Evolutionary conservation across 1,140 invertebrate genomes (phyloP).

Genomic region (Holcopasites calliopsidis): DNA sequence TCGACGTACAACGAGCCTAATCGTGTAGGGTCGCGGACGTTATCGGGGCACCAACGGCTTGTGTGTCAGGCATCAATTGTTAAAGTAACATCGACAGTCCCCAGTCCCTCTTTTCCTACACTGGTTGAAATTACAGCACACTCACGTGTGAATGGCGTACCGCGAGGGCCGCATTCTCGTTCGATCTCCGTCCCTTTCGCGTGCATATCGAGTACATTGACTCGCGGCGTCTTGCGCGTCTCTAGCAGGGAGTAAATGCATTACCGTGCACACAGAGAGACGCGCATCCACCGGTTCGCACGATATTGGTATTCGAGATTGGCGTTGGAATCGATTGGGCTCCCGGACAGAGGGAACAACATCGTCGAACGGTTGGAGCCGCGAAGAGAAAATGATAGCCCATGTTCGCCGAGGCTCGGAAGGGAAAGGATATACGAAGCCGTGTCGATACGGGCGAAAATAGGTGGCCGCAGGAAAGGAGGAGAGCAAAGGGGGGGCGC

Average conservation of each 20-base stretch:
- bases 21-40: slow-evolving; percentile 18
- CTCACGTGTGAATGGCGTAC: not conserved
- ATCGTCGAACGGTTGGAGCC: no score
- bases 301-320: not conserved
- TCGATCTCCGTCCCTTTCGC: not conserved
- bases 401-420: no score
- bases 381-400: no score
- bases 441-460: no score
- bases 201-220: slow-evolving; percentile 45
- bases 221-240: slow-evolving; percentile 21
- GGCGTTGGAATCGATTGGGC: not conserved
- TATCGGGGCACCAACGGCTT: slow-evolving; percentile 9
- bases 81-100: slow-evolving; percentile 10
- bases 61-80: slow-evolving; percentile 36
- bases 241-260: not conserved
- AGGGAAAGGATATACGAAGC: no score
- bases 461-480: no score
- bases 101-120: not conserved
- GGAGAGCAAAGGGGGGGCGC: no score
- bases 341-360: not conserved
- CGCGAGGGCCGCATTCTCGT: slow-evolving; percentile 9
- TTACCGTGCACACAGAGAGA: not conserved
- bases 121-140: not conserved
- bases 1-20: not conserved
- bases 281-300: not conserved